Conservation (phyloP, 2,888 invertebrate species). For the Gortyna flavago region DNA sequence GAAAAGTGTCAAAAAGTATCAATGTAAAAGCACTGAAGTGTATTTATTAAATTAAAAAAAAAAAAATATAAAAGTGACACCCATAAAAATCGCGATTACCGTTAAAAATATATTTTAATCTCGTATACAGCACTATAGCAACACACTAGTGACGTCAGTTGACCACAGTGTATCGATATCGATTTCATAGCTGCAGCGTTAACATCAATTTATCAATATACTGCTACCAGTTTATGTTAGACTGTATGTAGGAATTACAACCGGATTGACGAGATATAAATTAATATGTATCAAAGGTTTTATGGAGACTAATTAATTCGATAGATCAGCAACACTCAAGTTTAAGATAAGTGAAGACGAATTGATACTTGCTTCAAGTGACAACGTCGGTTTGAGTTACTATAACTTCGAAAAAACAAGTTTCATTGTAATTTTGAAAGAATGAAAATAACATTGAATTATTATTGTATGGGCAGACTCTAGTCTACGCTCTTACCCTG, state of each 20-base stretch:
- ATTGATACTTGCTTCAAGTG: constrained; percentile 43
- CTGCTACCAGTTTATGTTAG: constrained; percentile 49
- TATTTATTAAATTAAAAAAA: background rate
- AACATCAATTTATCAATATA: constrained; percentile 41
- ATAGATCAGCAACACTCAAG: constrained; percentile 67
- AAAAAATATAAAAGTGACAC: background rate
- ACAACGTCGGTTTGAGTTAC: constrained; percentile 42
- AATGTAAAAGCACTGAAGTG: no score
- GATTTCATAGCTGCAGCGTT: constrained; percentile 32
- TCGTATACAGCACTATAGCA: constrained; percentile 28
- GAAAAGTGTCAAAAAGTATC: background rate
- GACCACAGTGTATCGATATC: constrained; percentile 58
- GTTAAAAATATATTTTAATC: background rate
- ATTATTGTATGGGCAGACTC: background rate
- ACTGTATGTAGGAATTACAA: constrained; percentile 47
- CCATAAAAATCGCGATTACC: background rate
- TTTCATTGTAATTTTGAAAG: background rate
- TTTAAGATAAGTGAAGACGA: constrained; percentile 62
- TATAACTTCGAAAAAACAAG: background rate
- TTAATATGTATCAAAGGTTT: constrained; percentile 80
- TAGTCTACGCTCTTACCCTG: background rate
- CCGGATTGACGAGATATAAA: constrained; percentile 68
- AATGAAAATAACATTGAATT: background rate
- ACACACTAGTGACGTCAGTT: constrained; percentile 30
- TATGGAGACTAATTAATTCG: constrained; percentile 80